A percentile compares a stretch with the other conserved stretches of the same genome.
Evolutionary conservation across 2,888 invertebrate genomes (phyloP).

Genomic region (Fragum fragum): DNA sequence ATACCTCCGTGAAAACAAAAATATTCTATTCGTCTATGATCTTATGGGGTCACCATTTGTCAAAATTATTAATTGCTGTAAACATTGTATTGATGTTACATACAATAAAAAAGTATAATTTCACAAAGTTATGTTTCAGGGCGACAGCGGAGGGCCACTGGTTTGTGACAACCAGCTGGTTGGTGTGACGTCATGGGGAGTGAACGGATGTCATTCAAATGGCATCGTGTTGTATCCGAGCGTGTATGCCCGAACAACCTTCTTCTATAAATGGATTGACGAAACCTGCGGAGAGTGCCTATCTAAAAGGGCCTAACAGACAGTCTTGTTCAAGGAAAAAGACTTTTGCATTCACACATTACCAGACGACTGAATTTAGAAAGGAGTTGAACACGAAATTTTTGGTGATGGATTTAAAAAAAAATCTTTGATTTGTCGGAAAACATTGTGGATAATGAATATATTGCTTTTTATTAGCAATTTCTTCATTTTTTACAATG

Average conservation of each 20-base stretch:
- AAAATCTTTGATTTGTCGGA: no score
- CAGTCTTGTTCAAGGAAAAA: no score
- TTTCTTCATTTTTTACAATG: no score
- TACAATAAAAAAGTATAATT: not conserved
- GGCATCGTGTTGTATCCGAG: conserved; percentile 59
- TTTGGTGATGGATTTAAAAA: no score
- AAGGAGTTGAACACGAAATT: no score
- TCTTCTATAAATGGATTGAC: conserved; percentile 59
- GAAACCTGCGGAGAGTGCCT: not conserved
- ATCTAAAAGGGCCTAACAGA: not conserved
- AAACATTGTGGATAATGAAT: no score
- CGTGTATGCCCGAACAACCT: conserved; percentile 67
- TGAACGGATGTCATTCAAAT: conserved; percentile 53
- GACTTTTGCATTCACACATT: no score
- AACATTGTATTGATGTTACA: no score
- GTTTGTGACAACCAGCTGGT: conserved; percentile 61
- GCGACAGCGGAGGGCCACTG: conserved; percentile 74
- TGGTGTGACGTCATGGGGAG: conserved; percentile 75
- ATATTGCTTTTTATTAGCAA: no score
- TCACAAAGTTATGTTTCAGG: conserved; percentile 52
- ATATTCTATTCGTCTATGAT: not conserved
- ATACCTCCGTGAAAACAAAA: not conserved
- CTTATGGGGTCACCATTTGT: not conserved
- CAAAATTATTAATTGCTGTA: not conserved
- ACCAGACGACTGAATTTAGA: no score